Evolutionary conservation across 2,888 invertebrate genomes (phyloP), one percentile per base, ranked within the genome.

Genomic region (Caenorhabditis sulstoni): DNA sequence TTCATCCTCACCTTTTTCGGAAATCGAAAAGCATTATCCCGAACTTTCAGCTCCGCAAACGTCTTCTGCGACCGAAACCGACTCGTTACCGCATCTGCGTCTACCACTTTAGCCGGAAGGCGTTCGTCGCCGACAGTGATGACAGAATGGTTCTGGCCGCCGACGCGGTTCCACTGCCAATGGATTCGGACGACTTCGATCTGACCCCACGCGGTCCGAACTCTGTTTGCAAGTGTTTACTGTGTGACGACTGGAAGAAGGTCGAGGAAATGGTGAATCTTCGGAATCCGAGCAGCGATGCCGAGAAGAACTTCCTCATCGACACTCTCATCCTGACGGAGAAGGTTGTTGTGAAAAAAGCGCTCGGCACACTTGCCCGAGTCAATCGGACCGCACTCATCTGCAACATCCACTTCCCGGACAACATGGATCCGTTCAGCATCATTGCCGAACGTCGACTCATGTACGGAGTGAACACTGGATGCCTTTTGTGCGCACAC

Each of bases 241-340:
- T 83, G 14, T 83, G 83, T 58, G 83, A 83, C 23, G 76, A 75
- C 39, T 83, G 83, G 83, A 80, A 80, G 18, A 80, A 71, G 45
- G 68, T 64, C 7, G 70, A 64, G 5, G 66, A 80, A 1, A 80
- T 80, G 80, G 62, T 52, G 0, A 22, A 55, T n/a, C 47, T 80
- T 41, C 61, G 75, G 5, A 53, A 58, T 55, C 80, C 80, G 12
- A 29, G 44, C 5, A 66, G 66, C n/a, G 80, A 80, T 29, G 41
- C 75, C 4, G 80, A 80, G 49, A 61, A 44, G 44, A 16, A 49
- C n/a, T 80, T 80, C 41, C 57, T 76, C 1, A 52, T 58, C 12
- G 80, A 80, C 35, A 37, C n/a, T 14, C 47, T 80, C 14, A 20
- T 53, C 4, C 58, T 62, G 4, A 47, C 80, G 11, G 80, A 80